Percentiles rank a stretch among this genome's conserved stretches.
Evolutionary conservation across 2,888 invertebrate species (phyloP).

Genomic region (Camponotus fellah): DNA sequence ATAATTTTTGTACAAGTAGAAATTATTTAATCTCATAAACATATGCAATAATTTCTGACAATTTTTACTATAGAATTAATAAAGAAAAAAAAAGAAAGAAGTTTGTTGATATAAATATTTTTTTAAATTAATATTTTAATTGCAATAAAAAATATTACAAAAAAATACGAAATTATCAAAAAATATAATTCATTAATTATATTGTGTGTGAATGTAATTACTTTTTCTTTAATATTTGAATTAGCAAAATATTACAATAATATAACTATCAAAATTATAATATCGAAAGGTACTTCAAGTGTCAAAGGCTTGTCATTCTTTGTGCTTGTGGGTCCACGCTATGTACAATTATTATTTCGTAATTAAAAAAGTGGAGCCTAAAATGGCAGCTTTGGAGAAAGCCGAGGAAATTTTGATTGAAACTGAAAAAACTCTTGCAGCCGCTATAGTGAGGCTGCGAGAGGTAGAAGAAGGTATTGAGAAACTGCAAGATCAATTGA

Average conservation of each 20-base stretch:
- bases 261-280: not conserved
- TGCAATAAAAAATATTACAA: not conserved
- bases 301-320: conserved; percentile 92
- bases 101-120: not conserved
- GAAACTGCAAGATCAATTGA: conserved; percentile 90
- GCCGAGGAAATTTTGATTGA: conserved; percentile 90
- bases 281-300: conserved; percentile 86
- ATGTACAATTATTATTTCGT: conserved; percentile 97
- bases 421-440: conserved; percentile 90
- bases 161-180: not conserved
- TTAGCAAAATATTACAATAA: not conserved
- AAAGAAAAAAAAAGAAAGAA: not conserved
- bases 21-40: not conserved
- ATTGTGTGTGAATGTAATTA: not conserved
- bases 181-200: conserved; percentile 3
- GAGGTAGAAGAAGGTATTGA: conserved; percentile 93
- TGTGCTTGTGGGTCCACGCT: conserved; percentile 97
- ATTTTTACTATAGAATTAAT: not conserved
- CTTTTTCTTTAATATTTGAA: not conserved
- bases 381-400: conserved; percentile 92
- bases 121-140: not conserved
- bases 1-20: not conserved
- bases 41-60: not conserved
- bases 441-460: conserved; percentile 93
- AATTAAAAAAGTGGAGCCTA: conserved; percentile 94